Conservation (phyloP, 2,888 invertebrate genomes). For the Salpingus planirostris region DNA sequence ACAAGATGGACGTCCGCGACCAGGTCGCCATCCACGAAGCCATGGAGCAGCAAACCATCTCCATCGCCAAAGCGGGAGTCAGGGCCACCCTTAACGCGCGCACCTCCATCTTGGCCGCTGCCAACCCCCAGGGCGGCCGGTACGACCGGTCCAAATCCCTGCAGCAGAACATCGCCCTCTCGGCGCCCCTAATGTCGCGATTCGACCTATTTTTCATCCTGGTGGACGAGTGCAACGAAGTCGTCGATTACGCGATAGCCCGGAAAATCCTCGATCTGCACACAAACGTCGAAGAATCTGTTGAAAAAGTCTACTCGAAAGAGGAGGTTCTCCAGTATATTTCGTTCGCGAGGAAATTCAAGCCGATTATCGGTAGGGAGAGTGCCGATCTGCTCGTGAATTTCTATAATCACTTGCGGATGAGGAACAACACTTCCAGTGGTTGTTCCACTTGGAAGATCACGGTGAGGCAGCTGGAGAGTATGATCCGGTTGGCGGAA, state of each 20-base stretch:
- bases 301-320: constrained; percentile 73
- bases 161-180: constrained; percentile 86
- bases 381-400: constrained; percentile 71
- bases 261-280: constrained; percentile 92
- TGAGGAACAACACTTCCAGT: constrained; percentile 62
- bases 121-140: constrained; percentile 87
- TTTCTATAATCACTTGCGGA: constrained; percentile 78
- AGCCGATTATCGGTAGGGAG: constrained; percentile 76
- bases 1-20: constrained; percentile 97
- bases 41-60: constrained; percentile 99
- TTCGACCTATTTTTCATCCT: constrained; percentile 98
- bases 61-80: constrained; percentile 95
- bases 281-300: constrained; percentile 69
- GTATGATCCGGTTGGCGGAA: constrained; percentile 92
- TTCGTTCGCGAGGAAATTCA: constrained; percentile 93
- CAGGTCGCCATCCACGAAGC: constrained; percentile 99
- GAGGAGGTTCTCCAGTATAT: constrained; percentile 92
- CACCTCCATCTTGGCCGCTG: constrained; percentile 95
- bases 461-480: constrained; percentile 92
- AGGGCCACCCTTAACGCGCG: constrained; percentile 95
- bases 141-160: constrained; percentile 91
- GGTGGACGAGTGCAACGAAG: constrained; percentile 92
- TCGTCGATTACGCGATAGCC: constrained; percentile 95
- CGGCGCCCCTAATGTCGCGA: constrained; percentile 97
- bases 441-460: constrained; percentile 82